Evolutionary conservation across 1,140 invertebrate genomes (phyloP).

Genomic region (Acromyrmex echinatior): DNA sequence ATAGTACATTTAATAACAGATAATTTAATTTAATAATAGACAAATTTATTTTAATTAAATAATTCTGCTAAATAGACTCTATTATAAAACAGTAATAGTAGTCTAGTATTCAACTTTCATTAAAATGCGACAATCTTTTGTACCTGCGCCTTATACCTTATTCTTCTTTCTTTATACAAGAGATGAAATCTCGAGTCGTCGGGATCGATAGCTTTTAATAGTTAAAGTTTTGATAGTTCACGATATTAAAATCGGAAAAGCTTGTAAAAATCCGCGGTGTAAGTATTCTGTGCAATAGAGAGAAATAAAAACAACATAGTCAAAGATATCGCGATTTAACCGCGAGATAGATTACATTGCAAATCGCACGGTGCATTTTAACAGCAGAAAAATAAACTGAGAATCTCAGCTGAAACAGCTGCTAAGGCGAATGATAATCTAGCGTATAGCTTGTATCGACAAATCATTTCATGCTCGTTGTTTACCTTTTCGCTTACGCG

Average conservation of each 20-base stretch:
- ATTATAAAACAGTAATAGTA: background rate
- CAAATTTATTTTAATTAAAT: too few relatives aligned
- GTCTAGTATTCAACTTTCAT: background rate
- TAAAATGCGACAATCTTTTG: background rate
- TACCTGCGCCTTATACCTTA: too few relatives aligned
- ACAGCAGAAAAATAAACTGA: slow-evolving; percentile 41
- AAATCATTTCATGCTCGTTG: slow-evolving; percentile 54
- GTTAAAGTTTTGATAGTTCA: background rate
- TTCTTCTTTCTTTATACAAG: background rate
- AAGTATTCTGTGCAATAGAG: background rate
- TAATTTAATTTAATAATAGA: too few relatives aligned
- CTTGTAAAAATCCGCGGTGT: background rate
- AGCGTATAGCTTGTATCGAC: slow-evolving; percentile 33
- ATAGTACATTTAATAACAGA: too few relatives aligned
- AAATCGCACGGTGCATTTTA: slow-evolving; percentile 16
- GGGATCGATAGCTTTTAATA: background rate
- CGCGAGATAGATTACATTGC: slow-evolving; percentile 1
- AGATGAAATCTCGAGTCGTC: background rate
- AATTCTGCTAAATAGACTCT: too few relatives aligned
- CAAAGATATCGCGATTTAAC: slow-evolving; percentile 8
- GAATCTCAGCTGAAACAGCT: slow-evolving; percentile 34
- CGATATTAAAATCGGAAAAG: slow-evolving; percentile 20
- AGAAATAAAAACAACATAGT: background rate
- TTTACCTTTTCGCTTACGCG: slow-evolving; percentile 85
- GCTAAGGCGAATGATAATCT: slow-evolving; percentile 50